Base-by-base conservation (phyloP, 2,113 vertebrate genomes). In the Ochotona princeps region DNA sequence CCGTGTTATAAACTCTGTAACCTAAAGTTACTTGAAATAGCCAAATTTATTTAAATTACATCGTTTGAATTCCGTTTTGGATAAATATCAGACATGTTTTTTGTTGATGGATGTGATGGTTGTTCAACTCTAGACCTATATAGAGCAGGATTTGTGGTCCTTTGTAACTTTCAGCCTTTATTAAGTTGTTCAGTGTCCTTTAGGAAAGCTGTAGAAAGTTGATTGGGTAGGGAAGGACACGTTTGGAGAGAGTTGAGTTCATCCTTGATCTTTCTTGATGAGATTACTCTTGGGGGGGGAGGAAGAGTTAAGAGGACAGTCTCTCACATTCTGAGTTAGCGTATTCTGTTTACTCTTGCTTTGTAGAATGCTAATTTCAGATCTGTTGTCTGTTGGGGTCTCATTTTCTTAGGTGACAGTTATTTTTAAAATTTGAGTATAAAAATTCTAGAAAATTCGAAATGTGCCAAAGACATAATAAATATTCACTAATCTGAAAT, bases 351-450 rank as follows among this genome's bases (percentile, higher is more conserved):
- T 80, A 49, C 10, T 84, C 87, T 92, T n/a, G 84, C 15, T 90
- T 92, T 88, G 32, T 83, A 60, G 38, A 75, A 57, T 92, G 51
- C 88, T 90, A 76, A 54, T 91, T 93, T 87, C 51, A 47, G 73
- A 28, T 72, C 11, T 74, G 0, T 89, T 92, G 25, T 17, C 5
- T 82, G 10, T 82, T 92, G 65, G 23, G 21, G 7, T 61, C 28
- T 86, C 35, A 47, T 70, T 63, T 91, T 93, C 63, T 67, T 49
- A 75, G 75, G 18, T 70, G 25, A 61, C 7, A 92, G 32, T 74
- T 94, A 61, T 60, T 85, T 93, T 92, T 94, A 85, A 87, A 20
- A 92, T 18, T 66, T 89, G 30, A 83, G 0, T 81, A 11, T 44
- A 32, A 47, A 67, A 74, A 20, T 90, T 80, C 9, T 66, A 70